Evolutionary conservation across 2,797 vertebrate genomes (phyloP).

Genomic region (Sebastes iracundus): DNA sequence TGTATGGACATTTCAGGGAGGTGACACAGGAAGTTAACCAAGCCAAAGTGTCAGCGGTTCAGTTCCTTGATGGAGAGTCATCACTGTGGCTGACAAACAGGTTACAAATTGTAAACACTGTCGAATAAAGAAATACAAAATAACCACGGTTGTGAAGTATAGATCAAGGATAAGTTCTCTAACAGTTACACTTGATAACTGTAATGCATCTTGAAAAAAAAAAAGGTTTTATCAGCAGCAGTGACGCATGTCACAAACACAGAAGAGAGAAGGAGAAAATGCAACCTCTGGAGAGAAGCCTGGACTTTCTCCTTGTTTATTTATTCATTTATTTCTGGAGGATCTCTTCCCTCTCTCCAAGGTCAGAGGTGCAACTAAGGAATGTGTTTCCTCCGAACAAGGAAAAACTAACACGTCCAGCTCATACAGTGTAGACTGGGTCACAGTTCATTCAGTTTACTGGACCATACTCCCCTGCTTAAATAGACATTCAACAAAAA

Average conservation of each 20-base stretch:
- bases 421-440: slow-evolving; percentile 38
- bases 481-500: background rate
- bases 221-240: slow-evolving; percentile 8
- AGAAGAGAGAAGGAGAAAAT: slow-evolving; percentile 1
- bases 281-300: slow-evolving; percentile 34
- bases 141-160: background rate
- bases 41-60: slow-evolving; percentile 58
- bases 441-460: slow-evolving; percentile 43
- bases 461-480: background rate
- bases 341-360: slow-evolving; percentile 64
- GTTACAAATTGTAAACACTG: background rate
- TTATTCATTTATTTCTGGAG: slow-evolving; percentile 74
- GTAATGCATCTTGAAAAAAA: background rate
- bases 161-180: background rate
- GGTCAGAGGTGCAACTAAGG: slow-evolving; percentile 75
- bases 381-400: slow-evolving; percentile 78
- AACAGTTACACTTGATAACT: background rate
- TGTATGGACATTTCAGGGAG: slow-evolving; percentile 56
- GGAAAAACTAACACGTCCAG: slow-evolving; percentile 66
- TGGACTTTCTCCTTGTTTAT: slow-evolving; percentile 68
- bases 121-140: background rate
- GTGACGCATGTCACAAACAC: slow-evolving; percentile 23
- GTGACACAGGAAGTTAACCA: slow-evolving; percentile 67
- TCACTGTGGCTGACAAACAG: background rate
- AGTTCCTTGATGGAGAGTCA: slow-evolving; percentile 40